Conservation (phyloP, 2,797 vertebrate species). For the Enteromius treurensis region DNA sequence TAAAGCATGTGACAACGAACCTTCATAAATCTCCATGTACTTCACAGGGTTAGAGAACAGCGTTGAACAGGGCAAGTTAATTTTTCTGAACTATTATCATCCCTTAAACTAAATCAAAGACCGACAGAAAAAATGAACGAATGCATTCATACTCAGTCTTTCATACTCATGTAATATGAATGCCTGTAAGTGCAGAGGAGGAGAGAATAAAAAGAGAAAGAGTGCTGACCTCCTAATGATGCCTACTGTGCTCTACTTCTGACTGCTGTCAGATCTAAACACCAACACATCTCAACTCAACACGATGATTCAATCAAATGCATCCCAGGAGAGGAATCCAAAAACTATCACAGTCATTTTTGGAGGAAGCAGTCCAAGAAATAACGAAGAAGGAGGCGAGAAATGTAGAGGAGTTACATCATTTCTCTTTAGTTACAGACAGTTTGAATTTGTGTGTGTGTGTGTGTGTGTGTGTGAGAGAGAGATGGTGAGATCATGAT, state of each 20-base stretch:
- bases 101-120: not conserved
- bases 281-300: not conserved
- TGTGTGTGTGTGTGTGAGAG: not conserved
- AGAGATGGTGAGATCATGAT: constrained; percentile 32
- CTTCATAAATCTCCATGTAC: not conserved
- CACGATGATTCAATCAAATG: not conserved
- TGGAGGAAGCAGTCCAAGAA: not conserved
- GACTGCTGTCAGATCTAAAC: constrained; percentile 3
- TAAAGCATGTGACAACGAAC: not conserved
- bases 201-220: constrained; percentile 10
- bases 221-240: constrained; percentile 24
- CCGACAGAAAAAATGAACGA: not conserved
- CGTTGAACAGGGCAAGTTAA: not conserved
- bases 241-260: constrained; percentile 12
- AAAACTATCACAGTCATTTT: constrained; percentile 15
- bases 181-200: constrained; percentile 14
- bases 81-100: not conserved
- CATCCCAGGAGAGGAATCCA: not conserved
- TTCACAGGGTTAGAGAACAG: constrained; percentile 1
- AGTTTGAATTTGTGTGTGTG: not conserved
- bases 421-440: constrained; percentile 8
- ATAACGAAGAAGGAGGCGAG: not conserved
- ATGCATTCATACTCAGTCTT: not conserved
- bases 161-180: constrained; percentile 32
- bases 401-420: not conserved